Evolutionary conservation across 2,888 invertebrate species (phyloP), one percentile per base, ranked within the genome.

Genomic region (Reticulitermes lucifugus): DNA sequence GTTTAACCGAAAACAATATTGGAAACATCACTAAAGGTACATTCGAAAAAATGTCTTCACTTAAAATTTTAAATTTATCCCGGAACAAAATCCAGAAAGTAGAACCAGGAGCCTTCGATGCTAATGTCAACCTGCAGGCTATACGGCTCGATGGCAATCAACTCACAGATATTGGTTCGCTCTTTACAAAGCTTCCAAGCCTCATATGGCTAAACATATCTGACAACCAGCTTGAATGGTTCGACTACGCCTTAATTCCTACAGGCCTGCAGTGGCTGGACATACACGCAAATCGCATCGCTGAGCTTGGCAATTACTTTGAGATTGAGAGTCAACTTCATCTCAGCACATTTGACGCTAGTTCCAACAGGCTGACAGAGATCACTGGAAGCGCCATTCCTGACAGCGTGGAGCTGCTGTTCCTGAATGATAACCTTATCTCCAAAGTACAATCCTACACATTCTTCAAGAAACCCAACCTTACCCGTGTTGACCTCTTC

Each of bases 151-250:
- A 97, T 91, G 95, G 96, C 87, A 97, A 97, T 92, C 95, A 95
- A 90, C 91, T 96, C 89, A 94, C 94, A 86, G 95, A 96, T 89
- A 96, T 97, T 88, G 94, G 94, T 88, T 95, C 95, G 86, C 93
- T 97, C 88, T 97, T 97, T 90, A 94, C 95, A 59, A 96, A 96
- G 91, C 92, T 97, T 88, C 96, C 96, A 83, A 96, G 95, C 91
- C 93, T 97, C 88, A 95, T 96, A 87, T 96, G 96, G 96, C 92
- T 97, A 86, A 97, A 97, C 90, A 96, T 97, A 89, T 96, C 96
- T 89, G 96, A 96, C 91, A 97, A 97, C 91, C 94, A 94, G 90
- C 92, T 97, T 88, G 95, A 95, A 91, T 94, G 94, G 94, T 96
- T 97, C 91, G 96, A 97, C 91, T 97, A 96, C 90, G 95, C 96